Evolutionary conservation across 2,888 invertebrate species (phyloP).

Genomic region (Cheilosia scutellata): DNA sequence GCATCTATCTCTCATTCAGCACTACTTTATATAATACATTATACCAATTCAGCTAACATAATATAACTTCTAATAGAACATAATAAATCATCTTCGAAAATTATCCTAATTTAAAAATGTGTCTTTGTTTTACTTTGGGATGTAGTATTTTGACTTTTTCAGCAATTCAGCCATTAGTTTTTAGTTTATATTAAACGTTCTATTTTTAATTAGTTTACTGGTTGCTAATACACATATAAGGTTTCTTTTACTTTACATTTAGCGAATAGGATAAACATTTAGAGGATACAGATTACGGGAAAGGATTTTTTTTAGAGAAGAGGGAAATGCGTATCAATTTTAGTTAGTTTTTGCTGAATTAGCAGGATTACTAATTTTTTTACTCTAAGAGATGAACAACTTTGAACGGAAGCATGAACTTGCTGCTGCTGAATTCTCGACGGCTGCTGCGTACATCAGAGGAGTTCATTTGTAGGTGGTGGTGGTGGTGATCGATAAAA

Average conservation of each 20-base stretch:
- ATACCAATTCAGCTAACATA: slow-evolving; percentile 44
- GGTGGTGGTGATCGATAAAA: slow-evolving; percentile 44
- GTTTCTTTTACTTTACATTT: slow-evolving; percentile 21
- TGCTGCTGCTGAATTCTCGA: slow-evolving; percentile 28
- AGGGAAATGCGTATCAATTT: slow-evolving; percentile 31
- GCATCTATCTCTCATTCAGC: slow-evolving; percentile 8
- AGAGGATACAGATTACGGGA: slow-evolving; percentile 6
- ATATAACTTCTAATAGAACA: slow-evolving; percentile 39
- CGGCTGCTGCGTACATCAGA: slow-evolving; percentile 49
- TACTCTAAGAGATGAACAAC: slow-evolving; percentile 56
- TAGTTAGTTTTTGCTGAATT: slow-evolving; percentile 34
- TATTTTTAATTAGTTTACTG: slow-evolving; percentile 56
- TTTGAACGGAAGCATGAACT: slow-evolving; percentile 43
- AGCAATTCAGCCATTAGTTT: slow-evolving; percentile 31
- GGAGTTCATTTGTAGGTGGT: slow-evolving; percentile 30
- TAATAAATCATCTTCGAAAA: slow-evolving; percentile 43
- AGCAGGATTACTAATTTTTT: neutral
- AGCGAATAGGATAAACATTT: slow-evolving; percentile 52
- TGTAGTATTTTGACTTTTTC: slow-evolving; percentile 1
- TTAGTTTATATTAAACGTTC: slow-evolving; percentile 9
- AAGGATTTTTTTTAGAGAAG: neutral
- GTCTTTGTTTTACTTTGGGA: neutral
- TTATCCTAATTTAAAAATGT: too few relatives aligned
- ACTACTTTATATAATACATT: neutral
- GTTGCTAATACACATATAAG: slow-evolving; percentile 50